phyloP scores from a whole-genome alignment of 2,888 invertebrate genomes.

The Diaperis boleti region DNA sequence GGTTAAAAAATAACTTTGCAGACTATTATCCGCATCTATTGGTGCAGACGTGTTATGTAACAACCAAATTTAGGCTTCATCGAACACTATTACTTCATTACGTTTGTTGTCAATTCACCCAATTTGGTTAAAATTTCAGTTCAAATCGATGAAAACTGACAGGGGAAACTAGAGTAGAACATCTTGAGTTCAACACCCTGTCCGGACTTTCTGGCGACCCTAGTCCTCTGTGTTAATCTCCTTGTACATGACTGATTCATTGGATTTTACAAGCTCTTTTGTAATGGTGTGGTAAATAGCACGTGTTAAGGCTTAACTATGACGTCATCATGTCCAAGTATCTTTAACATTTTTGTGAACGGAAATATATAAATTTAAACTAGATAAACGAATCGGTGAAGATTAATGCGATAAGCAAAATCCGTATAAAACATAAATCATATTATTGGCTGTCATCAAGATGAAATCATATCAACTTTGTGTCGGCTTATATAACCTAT shows the following conservation, averaged over 20 bases:
- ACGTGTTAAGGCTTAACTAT: slow-evolving; percentile 2
- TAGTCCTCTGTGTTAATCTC: slow-evolving; percentile 5
- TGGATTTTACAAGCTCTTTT: slow-evolving; percentile 11
- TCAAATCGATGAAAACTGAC: slow-evolving; percentile 16
- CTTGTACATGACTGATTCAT: slow-evolving; percentile 8
- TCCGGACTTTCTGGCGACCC: slow-evolving; percentile 15
- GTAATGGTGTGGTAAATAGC: slow-evolving; percentile 7
- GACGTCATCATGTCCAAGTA: neutral
- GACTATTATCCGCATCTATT: no score
- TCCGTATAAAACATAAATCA: no score
- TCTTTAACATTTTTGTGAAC: neutral
- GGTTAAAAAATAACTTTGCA: slow-evolving; percentile 5
- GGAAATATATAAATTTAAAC: no score
- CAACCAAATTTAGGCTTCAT: no score
- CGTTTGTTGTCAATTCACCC: no score
- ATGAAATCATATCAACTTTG: no score
- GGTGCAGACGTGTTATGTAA: no score
- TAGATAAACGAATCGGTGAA: no score
- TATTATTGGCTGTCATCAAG: no score
- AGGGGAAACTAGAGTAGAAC: slow-evolving; percentile 7
- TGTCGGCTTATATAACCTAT: no score
- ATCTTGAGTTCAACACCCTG: slow-evolving; percentile 15
- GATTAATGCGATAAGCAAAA: no score
- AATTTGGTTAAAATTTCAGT: neutral
- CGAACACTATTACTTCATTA: no score